phyloP scores from a whole-genome alignment of 2,888 invertebrate genomes.

The Pseudanteris insignis region DNA sequence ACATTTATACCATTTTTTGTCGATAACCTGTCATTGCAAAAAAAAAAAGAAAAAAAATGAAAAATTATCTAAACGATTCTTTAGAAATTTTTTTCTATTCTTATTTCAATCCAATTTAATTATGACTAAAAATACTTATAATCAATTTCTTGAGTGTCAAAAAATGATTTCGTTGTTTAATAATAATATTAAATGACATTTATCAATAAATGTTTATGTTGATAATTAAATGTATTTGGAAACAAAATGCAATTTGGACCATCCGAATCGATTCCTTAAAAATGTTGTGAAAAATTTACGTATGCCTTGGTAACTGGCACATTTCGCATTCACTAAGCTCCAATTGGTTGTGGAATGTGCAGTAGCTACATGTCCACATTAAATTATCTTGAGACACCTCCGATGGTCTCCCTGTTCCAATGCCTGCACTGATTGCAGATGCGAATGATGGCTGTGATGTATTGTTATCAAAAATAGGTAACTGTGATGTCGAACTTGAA shows the following conservation, averaged over 20 bases:
- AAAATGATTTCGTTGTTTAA: too few relatives aligned
- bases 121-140: too few relatives aligned
- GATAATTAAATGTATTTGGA: neutral
- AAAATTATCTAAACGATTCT: too few relatives aligned
- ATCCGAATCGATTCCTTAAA: too few relatives aligned
- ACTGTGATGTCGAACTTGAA: slow-evolving; percentile 50
- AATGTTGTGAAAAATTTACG: slow-evolving; percentile 9
- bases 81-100: too few relatives aligned
- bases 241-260: neutral
- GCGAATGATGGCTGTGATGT: slow-evolving; percentile 49
- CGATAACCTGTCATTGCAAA: too few relatives aligned
- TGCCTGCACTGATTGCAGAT: slow-evolving; percentile 52
- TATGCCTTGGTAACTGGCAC: slow-evolving; percentile 84
- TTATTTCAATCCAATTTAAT: too few relatives aligned
- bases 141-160: too few relatives aligned
- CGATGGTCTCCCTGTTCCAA: slow-evolving; percentile 54
- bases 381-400: slow-evolving; percentile 64
- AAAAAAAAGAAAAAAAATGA: too few relatives aligned
- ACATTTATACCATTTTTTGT: too few relatives aligned
- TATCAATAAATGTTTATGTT: too few relatives aligned
- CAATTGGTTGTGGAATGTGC: slow-evolving; percentile 90
- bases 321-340: slow-evolving; percentile 86
- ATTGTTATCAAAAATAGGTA: slow-evolving; percentile 50
- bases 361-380: slow-evolving; percentile 91
- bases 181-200: too few relatives aligned